These are phyloP conservation scores for Vulpes lagopus DNA, from an alignment of 2,113 vertebrate species.

Conservation along the genomic window DNA sequence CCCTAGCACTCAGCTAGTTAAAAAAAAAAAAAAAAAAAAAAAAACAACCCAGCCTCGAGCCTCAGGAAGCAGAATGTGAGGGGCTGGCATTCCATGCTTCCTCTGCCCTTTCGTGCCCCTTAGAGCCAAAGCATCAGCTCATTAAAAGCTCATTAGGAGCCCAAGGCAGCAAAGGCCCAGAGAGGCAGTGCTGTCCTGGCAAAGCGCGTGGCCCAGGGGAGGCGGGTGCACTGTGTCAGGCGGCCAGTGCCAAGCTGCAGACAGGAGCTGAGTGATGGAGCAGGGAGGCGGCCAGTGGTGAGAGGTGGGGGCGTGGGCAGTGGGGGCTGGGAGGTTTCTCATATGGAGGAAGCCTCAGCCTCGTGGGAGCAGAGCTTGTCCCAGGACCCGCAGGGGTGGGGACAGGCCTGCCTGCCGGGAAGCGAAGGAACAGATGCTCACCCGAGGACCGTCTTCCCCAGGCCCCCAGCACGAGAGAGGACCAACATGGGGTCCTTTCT, in stretches of 20 bases:
- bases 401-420: not conserved
- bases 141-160: conserved; percentile 85
- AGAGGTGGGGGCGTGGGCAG: too few species aligned
- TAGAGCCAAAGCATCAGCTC: conserved; percentile 72
- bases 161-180: conserved; percentile 31
- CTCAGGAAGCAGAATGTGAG: not conserved
- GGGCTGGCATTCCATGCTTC: not conserved
- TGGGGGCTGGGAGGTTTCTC: not conserved
- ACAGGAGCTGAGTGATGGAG: not conserved
- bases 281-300: fast-evolving
- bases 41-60: not conserved
- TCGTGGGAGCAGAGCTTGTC: not conserved
- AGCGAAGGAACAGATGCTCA: not conserved
- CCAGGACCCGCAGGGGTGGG: not conserved
- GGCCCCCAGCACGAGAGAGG: not conserved
- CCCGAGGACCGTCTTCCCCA: not conserved
- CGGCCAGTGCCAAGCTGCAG: conserved; percentile 56
- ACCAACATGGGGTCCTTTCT: not conserved
- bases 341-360: not conserved
- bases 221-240: not conserved
- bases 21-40: not conserved
- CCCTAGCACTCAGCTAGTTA: not conserved
- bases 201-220: not conserved
- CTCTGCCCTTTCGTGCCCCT: conserved; percentile 68
- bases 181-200: conserved; percentile 48